Conservation (phyloP, 2,797 vertebrate genomes). For the Pipistrellus pipistrellus region DNA sequence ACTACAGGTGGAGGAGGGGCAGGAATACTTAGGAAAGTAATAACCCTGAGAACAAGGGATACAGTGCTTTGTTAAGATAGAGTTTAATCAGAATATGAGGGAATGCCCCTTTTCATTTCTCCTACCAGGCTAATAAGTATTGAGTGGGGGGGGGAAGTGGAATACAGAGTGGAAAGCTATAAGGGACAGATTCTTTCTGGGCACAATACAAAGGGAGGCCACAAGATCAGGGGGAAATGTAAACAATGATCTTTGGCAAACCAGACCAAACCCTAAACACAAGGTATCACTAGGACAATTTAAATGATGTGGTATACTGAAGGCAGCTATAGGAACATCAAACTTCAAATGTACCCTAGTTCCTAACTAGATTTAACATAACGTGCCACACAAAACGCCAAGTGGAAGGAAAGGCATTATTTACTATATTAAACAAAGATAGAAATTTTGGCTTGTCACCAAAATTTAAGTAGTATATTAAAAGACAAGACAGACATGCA, state of each 20-base stretch:
- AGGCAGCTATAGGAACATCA: not conserved
- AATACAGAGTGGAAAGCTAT: not conserved
- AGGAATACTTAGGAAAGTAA: not conserved
- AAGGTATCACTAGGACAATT: not conserved
- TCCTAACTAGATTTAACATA: not conserved
- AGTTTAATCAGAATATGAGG: not conserved
- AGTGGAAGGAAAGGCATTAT: not conserved
- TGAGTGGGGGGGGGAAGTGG: not conserved
- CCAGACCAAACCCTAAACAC: not conserved
- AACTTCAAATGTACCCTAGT: not conserved
- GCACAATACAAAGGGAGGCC: not conserved
- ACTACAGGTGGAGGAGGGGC: not conserved
- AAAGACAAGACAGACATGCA: constrained; percentile 1
- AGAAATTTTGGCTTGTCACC: not conserved
- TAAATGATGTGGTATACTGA: not conserved
- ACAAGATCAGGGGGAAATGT: not conserved
- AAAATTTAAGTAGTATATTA: not conserved
- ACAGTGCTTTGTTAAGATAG: not conserved
- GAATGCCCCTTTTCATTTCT: not conserved
- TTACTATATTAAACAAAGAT: not conserved
- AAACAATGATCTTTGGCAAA: not conserved
- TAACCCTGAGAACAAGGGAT: not conserved
- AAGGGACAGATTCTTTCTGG: not conserved
- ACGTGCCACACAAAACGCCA: not conserved
- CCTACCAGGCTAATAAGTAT: not conserved